Evolutionary conservation across 2,797 vertebrate species (phyloP).

Genomic region (Lutjanus argentimaculatus): DNA sequence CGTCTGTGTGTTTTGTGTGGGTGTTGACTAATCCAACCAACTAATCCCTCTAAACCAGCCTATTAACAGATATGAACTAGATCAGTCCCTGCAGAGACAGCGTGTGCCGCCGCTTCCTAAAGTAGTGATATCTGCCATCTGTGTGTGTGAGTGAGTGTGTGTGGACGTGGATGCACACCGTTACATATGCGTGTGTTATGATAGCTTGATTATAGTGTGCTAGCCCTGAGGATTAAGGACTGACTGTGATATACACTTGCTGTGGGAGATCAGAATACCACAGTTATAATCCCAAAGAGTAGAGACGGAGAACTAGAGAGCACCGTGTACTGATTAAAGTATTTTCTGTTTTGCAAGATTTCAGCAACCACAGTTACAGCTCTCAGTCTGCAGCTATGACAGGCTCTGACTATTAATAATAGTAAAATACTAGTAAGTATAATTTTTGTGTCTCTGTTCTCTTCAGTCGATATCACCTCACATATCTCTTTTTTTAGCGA

Average conservation of each 20-base stretch:
- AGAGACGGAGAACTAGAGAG: conserved; percentile 9
- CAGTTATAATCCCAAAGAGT: conserved; percentile 42
- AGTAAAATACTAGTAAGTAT: neutral
- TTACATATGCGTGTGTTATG: conserved; percentile 52
- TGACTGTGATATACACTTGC: conserved; percentile 62
- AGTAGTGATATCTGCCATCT: conserved; percentile 46
- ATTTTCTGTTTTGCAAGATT: conserved; percentile 12
- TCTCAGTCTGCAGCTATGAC: conserved; percentile 14
- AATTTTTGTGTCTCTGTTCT: neutral
- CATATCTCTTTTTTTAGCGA: neutral
- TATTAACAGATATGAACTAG: conserved; percentile 81
- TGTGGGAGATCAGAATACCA: conserved; percentile 48
- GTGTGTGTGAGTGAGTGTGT: conserved; percentile 24
- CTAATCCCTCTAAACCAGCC: conserved; percentile 81
- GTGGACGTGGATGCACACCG: conserved; percentile 5
- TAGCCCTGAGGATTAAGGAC: conserved; percentile 68
- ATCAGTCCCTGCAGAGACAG: conserved; percentile 65
- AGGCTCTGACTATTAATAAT: neutral
- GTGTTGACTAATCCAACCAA: conserved; percentile 73
- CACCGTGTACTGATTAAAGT: too few species aligned
- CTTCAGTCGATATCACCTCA: neutral
- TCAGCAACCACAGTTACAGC: neutral
- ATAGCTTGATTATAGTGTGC: conserved; percentile 65
- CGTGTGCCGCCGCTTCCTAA: conserved; percentile 56
- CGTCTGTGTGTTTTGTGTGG: conserved; percentile 58